These are phyloP conservation scores for Spodoptera picta DNA, from an alignment of 2,888 invertebrate genomes.

Conservation along the genomic window DNA sequence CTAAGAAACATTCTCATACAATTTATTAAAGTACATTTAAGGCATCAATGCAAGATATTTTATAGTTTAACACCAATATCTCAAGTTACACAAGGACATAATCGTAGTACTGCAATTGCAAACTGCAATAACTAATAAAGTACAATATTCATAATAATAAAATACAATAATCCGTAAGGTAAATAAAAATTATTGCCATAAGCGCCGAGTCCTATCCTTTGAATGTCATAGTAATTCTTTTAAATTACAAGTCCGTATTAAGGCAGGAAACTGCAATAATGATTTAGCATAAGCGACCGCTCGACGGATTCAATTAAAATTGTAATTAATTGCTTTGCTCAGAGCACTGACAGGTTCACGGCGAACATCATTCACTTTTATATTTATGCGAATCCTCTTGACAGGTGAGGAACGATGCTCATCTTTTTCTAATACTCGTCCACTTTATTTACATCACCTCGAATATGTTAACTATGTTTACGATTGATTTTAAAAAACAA, in stretches of 20 bases:
- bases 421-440: constrained; percentile 71
- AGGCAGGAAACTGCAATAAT: constrained; percentile 65
- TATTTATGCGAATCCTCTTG: constrained; percentile 83
- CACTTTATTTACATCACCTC: constrained; percentile 57
- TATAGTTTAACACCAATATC: constrained; percentile 33
- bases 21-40: constrained; percentile 31
- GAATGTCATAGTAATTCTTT: constrained; percentile 58
- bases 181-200: constrained; percentile 51
- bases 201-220: constrained; percentile 36
- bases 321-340: constrained; percentile 84
- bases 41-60: constrained; percentile 30
- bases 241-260: constrained; percentile 49
- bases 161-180: constrained; percentile 40
- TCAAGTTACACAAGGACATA: constrained; percentile 38
- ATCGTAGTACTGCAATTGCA: constrained; percentile 33
- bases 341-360: constrained; percentile 78
- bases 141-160: constrained; percentile 51
- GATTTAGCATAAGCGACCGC: constrained; percentile 73
- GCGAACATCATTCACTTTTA: constrained; percentile 84
- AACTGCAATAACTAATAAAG: constrained; percentile 43
- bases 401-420: constrained; percentile 78
- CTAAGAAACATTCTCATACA: constrained; percentile 24
- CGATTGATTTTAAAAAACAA: too few relatives aligned
- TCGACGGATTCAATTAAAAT: constrained; percentile 81
- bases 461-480: neutral